Evolutionary conservation across 2,888 invertebrate species (phyloP).

Genomic region (Phengaris alcon): DNA sequence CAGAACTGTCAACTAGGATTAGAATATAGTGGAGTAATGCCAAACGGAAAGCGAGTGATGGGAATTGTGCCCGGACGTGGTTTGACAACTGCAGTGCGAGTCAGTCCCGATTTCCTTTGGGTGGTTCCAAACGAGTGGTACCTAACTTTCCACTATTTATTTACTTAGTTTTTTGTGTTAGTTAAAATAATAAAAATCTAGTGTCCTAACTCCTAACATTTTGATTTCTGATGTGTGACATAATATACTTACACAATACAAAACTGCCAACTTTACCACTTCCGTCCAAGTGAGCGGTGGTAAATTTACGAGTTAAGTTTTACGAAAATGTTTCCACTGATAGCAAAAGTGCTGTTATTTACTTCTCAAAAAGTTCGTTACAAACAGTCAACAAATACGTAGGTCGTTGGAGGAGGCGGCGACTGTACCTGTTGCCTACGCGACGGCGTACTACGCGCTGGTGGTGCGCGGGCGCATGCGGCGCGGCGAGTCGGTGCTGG

Average conservation of each 20-base stretch:
- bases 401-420: conserved; percentile 86
- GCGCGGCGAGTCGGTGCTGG: conserved; percentile 85
- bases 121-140: conserved; percentile 91
- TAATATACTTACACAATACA: too few species aligned
- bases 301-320: too few species aligned
- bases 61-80: conserved; percentile 94
- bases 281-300: too few species aligned
- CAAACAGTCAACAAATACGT: neutral
- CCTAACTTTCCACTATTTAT: neutral
- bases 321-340: too few species aligned
- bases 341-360: too few species aligned
- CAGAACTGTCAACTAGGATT: conserved; percentile 96
- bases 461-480: conserved; percentile 52
- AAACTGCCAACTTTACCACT: too few species aligned
- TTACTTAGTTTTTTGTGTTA: too few species aligned
- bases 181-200: too few species aligned
- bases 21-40: conserved; percentile 93
- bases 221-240: too few species aligned
- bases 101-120: conserved; percentile 92
- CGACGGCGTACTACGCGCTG: conserved; percentile 87
- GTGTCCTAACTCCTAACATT: too few species aligned
- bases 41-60: conserved; percentile 90
- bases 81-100: conserved; percentile 92
- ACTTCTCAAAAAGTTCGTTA: too few species aligned
- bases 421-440: conserved; percentile 74